Conservation (phyloP, 1,140 invertebrate genomes). For the Aphelenchoides besseyi region DNA sequence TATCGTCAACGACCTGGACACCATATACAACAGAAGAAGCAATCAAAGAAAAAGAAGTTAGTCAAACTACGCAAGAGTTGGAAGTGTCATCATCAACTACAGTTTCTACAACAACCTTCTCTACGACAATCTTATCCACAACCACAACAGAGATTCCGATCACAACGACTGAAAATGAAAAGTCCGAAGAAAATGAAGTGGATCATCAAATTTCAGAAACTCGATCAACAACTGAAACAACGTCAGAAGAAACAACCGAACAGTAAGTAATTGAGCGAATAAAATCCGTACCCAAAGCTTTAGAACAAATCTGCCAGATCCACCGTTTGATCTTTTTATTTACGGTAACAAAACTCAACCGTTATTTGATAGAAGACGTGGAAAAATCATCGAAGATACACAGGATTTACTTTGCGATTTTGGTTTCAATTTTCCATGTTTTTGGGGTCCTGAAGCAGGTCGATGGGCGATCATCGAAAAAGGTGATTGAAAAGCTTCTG, state of each 20-base stretch:
- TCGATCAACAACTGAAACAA: conserved; percentile 7
- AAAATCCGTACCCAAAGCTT: too few relatives aligned
- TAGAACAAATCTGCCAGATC: conserved; percentile 9
- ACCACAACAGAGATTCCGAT: conserved; percentile 7
- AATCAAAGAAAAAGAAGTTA: background rate
- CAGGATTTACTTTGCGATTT: conserved; percentile 57
- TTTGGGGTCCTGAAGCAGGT: conserved; percentile 60
- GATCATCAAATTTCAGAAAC: background rate
- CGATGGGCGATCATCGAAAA: conserved; percentile 58
- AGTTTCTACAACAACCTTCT: background rate
- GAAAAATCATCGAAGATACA: conserved; percentile 49
- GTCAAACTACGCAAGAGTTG: background rate
- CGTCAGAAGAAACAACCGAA: conserved; percentile 23
- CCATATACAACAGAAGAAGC: too few relatives aligned
- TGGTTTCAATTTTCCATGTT: conserved; percentile 56
- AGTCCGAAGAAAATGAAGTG: background rate
- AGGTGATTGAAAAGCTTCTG: conserved; percentile 43
- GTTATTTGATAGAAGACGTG: conserved; percentile 50
- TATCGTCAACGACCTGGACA: too few relatives aligned
- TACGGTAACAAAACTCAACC: conserved; percentile 53
- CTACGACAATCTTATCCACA: conserved; percentile 10
- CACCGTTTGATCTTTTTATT: conserved; percentile 55
- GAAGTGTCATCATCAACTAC: background rate
- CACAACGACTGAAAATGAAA: background rate
- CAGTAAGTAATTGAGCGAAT: background rate